Percentiles rank a stretch among this genome's conserved stretches.
Conservation (phyloP, 1,140 invertebrate species). For the Pseudomyrmex sp. region DNA sequence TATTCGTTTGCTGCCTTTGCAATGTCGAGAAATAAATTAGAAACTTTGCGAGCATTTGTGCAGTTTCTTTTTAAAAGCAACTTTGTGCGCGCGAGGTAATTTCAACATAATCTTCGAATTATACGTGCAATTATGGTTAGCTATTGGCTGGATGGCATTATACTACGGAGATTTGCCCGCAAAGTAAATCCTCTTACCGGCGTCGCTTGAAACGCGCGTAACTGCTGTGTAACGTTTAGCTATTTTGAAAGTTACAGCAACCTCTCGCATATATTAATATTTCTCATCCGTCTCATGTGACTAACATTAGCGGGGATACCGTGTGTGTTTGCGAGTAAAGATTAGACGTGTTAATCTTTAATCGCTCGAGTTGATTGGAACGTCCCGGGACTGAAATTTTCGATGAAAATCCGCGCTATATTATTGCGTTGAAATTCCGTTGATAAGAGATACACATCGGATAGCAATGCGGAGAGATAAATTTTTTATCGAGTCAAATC, state of each 20-base stretch:
- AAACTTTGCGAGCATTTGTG: neutral
- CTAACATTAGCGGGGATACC: constrained; percentile 14
- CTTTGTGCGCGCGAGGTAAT: neutral
- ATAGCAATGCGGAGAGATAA: neutral
- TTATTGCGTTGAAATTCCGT: neutral
- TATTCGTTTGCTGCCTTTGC: neutral
- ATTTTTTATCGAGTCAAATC: no score
- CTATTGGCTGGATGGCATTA: constrained; percentile 26
- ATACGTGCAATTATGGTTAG: constrained; percentile 26
- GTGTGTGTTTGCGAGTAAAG: neutral
- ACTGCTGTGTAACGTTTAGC: constrained; percentile 19
- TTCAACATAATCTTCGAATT: constrained; percentile 6
- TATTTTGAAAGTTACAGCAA: constrained; percentile 19
- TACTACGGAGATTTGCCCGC: constrained; percentile 2
- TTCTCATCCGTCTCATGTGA: constrained; percentile 13
- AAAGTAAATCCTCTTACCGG: constrained; percentile 44
- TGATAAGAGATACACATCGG: neutral
- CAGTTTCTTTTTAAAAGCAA: constrained; percentile 8
- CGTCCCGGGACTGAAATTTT: neutral
- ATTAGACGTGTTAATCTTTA: neutral
- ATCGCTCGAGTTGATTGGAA: neutral
- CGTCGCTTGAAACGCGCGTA: constrained; percentile 11
- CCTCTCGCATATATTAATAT: constrained; percentile 26
- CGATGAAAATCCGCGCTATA: neutral
- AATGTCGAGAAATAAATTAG: constrained; percentile 4